A percentile compares a stretch with the other conserved stretches of the same genome.
Conservation (phyloP, 2,113 vertebrate species). For the Apus apus region DNA sequence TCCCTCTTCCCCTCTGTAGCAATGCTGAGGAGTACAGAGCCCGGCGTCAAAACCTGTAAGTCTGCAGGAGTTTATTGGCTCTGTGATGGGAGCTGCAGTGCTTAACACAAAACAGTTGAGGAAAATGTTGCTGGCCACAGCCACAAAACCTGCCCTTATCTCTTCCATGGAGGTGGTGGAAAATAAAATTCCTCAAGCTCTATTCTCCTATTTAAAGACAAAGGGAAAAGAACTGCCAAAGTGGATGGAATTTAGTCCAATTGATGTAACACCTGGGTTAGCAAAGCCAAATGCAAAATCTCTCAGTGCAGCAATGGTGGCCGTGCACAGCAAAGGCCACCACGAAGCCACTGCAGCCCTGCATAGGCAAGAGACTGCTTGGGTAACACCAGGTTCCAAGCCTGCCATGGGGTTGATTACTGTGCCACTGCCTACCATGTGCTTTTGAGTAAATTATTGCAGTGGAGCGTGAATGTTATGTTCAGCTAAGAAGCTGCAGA, state of each 20-base stretch:
- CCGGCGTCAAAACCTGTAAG: neutral
- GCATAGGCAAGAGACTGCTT: neutral
- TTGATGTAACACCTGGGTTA: neutral
- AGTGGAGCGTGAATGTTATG: neutral
- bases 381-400: neutral
- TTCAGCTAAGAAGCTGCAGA: neutral
- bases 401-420: neutral
- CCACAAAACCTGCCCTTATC: slow-evolving; percentile 1
- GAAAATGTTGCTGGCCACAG: neutral
- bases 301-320: neutral
- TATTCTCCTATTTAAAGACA: neutral
- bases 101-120: neutral
- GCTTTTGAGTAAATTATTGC: neutral
- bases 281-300: neutral
- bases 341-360: fast-evolving
- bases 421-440: neutral
- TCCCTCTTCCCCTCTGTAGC: neutral
- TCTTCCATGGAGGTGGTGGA: neutral
- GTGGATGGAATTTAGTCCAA: neutral
- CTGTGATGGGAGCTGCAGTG: neutral
- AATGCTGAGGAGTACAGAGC: neutral
- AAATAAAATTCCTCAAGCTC: neutral
- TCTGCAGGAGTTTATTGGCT: neutral
- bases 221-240: neutral
- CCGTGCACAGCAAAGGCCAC: neutral